These are phyloP conservation scores for Craterocephalus amniculus DNA, from an alignment of 2,797 vertebrate genomes.

Conservation along the genomic window DNA sequence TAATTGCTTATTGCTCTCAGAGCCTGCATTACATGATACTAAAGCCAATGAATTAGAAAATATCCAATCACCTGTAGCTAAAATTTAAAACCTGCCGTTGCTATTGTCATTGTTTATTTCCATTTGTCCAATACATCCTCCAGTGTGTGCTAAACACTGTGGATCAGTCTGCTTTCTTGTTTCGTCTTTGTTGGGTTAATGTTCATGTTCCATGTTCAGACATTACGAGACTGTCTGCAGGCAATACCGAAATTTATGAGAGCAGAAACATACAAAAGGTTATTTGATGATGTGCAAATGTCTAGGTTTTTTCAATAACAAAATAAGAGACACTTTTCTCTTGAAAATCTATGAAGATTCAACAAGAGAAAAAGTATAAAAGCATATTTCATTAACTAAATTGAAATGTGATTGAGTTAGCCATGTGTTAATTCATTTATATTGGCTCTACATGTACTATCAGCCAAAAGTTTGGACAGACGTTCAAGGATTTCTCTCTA, in stretches of 20 bases:
- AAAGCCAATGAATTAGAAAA: constrained; percentile 73
- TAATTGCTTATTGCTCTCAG: constrained; percentile 79
- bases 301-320: not conserved
- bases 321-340: too few species aligned
- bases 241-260: not conserved
- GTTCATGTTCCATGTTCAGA: not conserved
- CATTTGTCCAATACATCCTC: constrained; percentile 8
- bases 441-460: too few species aligned
- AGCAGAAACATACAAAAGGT: not conserved
- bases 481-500: too few species aligned
- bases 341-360: too few species aligned
- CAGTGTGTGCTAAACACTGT: not conserved
- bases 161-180: not conserved
- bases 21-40: constrained; percentile 71
- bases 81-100: constrained; percentile 35
- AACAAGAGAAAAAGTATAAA: too few species aligned
- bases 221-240: not conserved
- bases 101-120: constrained; percentile 29
- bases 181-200: not conserved
- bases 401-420: not conserved
- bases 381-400: not conserved
- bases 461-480: too few species aligned
- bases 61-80: constrained; percentile 72
- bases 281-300: not conserved
- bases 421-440: too few species aligned